Evolutionary conservation across 2,797 vertebrate genomes (phyloP), one percentile per base, ranked within the genome.

Genomic region (Benthosema pterotum): DNA sequence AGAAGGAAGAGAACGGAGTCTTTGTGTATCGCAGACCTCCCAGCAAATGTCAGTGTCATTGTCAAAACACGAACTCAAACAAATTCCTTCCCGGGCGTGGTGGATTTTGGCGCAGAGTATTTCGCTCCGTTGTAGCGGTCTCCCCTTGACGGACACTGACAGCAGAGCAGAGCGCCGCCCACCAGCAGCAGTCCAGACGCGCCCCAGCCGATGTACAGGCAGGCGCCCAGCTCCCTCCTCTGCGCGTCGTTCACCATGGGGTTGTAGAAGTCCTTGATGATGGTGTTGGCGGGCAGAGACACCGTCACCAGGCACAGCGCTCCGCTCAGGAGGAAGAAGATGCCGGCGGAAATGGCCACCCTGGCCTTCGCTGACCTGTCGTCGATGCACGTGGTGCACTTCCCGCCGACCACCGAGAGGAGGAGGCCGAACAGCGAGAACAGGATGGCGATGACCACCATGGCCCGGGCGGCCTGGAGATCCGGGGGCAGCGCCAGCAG

Each of bases 171-270:
- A 0, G 65, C 89, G 0, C 96, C 96, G 0, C 95, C 96, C 0
- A 95, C 83, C 65, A 97, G 67, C 64, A 96, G 83, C 3, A 98
- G 88, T 0, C 89, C 93, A 0, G 94, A 87, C 1, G 95, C 89
- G 0, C 94, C 95, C 96, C 96, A 98, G 79, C 96, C 96, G 9
- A 95, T 67, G 13, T 97, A 98, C 62, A 98, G 83, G 0, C 95
- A 94, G 0, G 95, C 91, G 0, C 96, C 96, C 69, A 98, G 88
- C 79, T 97, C 96, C 28, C 96, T 89, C 83, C 96, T 93, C 77
- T 91, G 86, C 32, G 83, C 58, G 13, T 93, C 91, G 0, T 80
- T 71, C 3, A 91, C 64, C 60, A 91, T 3, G 3, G 92, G 93
- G 80, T 92, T 92, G 82, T 92, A 92, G 81, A 94, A 94, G 77